Evolutionary conservation across 2,888 invertebrate species (phyloP).

Genomic region (Leistus spinibarbis): DNA sequence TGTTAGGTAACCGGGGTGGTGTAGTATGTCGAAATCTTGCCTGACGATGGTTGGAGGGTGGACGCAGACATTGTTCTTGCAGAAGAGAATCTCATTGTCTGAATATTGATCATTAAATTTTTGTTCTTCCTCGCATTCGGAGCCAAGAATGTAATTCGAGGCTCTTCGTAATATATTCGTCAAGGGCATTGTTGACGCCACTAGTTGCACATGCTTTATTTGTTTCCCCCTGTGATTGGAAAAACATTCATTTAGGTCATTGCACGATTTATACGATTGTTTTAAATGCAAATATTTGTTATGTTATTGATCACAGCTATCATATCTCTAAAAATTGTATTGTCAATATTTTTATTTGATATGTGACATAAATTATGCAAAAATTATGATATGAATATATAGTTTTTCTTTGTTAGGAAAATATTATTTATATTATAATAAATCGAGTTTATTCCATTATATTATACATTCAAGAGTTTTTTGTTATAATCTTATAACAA

Average conservation of each 20-base stretch:
- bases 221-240: background rate
- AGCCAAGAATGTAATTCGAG: constrained; percentile 78
- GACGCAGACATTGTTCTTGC: constrained; percentile 97
- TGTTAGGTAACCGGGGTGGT: constrained; percentile 92
- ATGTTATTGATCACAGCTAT: no score
- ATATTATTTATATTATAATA: no score
- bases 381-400: no score
- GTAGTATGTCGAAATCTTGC: constrained; percentile 81
- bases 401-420: no score
- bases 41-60: constrained; percentile 88
- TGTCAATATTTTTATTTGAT: no score
- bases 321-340: no score
- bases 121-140: constrained; percentile 64
- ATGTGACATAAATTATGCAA: no score
- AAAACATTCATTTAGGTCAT: background rate
- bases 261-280: no score
- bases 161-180: constrained; percentile 78
- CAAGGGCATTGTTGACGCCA: constrained; percentile 68
- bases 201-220: background rate
- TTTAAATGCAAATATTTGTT: no score
- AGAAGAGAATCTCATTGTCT: constrained; percentile 85
- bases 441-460: no score
- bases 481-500: no score
- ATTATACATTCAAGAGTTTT: no score
- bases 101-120: constrained; percentile 70